These are phyloP conservation scores for Tragulus kanchil DNA, from an alignment of 2,113 vertebrate species.

Conservation along the genomic window DNA sequence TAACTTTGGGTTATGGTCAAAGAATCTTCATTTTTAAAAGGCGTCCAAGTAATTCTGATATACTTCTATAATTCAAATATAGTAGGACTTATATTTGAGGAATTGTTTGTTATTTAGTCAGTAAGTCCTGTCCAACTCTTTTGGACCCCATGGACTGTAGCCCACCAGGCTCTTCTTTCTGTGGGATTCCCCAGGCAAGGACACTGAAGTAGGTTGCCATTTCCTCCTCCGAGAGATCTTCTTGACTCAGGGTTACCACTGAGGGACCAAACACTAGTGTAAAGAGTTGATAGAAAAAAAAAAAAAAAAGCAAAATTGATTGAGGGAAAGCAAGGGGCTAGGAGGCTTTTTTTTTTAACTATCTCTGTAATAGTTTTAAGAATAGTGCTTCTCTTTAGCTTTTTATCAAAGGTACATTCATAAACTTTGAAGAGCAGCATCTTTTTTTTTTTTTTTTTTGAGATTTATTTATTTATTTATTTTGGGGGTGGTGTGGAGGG, in stretches of 20 bases:
- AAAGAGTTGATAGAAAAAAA: background rate
- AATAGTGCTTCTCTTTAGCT: background rate
- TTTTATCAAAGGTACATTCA: background rate
- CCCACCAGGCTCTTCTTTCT: background rate
- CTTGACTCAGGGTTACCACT: background rate
- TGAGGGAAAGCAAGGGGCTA: background rate
- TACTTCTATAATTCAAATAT: no score
- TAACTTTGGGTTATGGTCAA: background rate
- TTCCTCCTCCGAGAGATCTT: background rate
- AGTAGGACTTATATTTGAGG: background rate
- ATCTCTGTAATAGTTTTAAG: background rate
- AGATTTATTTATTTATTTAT: no score
- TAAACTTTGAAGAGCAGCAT: constrained; percentile 7
- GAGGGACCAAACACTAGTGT: background rate
- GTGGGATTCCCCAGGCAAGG: background rate
- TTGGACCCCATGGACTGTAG: background rate
- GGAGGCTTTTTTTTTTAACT: background rate
- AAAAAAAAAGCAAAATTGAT: background rate
- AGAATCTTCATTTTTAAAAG: constrained; percentile 9
- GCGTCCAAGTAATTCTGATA: background rate
- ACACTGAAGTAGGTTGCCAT: background rate
- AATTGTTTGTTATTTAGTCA: background rate
- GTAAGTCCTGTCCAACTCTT: background rate
- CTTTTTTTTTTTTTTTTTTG: no score
- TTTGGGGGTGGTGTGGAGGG: no score